phyloP scores from a whole-genome alignment of 2,113 vertebrate species.

The Anolis carolinensis region DNA sequence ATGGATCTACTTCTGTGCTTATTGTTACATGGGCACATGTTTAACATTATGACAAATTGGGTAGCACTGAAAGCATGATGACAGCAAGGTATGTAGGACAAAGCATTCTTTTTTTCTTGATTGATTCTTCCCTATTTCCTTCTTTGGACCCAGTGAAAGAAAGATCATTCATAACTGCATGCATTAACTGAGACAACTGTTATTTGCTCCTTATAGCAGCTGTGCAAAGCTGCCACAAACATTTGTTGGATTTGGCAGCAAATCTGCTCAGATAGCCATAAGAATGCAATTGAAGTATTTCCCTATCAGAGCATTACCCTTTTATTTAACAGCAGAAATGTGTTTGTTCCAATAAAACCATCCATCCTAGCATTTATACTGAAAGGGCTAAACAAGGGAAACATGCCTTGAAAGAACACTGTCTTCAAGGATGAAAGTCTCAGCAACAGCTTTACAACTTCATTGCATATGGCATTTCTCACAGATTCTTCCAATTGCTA shows the following conservation, averaged over 20 bases:
- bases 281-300: conserved; percentile 20
- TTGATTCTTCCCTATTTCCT: not conserved
- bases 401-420: not conserved
- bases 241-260: conserved; percentile 12
- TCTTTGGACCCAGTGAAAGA: not conserved
- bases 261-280: conserved; percentile 7
- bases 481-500: not conserved
- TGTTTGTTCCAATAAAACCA: conserved; percentile 17
- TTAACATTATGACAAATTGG: not conserved
- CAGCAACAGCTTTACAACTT: not conserved
- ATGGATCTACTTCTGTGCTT: not conserved
- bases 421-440: not conserved
- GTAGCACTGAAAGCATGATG: not conserved
- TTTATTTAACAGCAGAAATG: conserved; percentile 4
- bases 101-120: not conserved
- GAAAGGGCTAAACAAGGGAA: not conserved
- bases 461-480: not conserved
- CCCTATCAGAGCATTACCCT: conserved; percentile 6
- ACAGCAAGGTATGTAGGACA: not conserved
- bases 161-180: not conserved
- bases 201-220: conserved; percentile 24
- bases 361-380: not conserved
- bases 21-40: not conserved
- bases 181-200: conserved; percentile 22
- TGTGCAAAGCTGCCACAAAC: conserved; percentile 23